A percentile compares a stretch with the other conserved stretches of the same genome.
Evolutionary conservation across 2,888 invertebrate species (phyloP).

Genomic region (Ectemnius continuus): DNA sequence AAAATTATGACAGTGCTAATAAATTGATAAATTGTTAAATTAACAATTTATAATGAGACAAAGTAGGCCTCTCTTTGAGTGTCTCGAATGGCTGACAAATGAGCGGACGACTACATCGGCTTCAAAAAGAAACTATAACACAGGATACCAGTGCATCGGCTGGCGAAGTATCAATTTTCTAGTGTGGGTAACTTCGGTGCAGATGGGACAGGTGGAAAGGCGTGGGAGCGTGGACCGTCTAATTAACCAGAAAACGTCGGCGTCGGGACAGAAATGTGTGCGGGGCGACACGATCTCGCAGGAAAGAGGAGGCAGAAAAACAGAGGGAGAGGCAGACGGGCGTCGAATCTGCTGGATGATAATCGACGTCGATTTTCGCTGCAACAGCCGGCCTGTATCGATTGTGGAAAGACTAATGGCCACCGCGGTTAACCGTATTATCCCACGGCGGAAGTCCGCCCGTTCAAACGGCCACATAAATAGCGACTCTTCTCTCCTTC

Average conservation of each 20-base stretch:
- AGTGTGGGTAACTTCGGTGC: too few species aligned
- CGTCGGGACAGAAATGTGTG: not conserved
- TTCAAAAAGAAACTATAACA: not conserved
- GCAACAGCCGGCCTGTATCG: constrained; percentile 62
- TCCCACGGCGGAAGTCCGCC: constrained; percentile 64
- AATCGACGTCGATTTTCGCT: constrained; percentile 62
- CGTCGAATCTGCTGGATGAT: constrained; percentile 51
- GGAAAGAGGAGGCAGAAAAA: constrained; percentile 23
- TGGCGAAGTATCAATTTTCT: constrained; percentile 3
- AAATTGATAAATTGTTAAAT: too few species aligned
- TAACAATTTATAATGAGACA: too few species aligned
- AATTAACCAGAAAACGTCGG: constrained; percentile 3
- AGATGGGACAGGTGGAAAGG: too few species aligned
- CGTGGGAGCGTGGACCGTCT: not conserved
- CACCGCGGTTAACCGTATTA: constrained; percentile 66
- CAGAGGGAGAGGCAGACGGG: constrained; percentile 34
- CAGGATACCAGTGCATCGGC: not conserved
- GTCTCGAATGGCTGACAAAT: not conserved
- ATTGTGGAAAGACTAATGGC: constrained; percentile 67
- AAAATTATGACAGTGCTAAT: too few species aligned
- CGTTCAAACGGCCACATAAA: constrained; percentile 64
- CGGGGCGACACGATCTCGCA: not conserved
- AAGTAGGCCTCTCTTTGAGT: too few species aligned
- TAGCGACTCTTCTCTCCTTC: constrained; percentile 47
- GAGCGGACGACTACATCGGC: not conserved